These are phyloP conservation scores for Pandemis corylana DNA, from an alignment of 2,888 invertebrate genomes.

Conservation along the genomic window DNA sequence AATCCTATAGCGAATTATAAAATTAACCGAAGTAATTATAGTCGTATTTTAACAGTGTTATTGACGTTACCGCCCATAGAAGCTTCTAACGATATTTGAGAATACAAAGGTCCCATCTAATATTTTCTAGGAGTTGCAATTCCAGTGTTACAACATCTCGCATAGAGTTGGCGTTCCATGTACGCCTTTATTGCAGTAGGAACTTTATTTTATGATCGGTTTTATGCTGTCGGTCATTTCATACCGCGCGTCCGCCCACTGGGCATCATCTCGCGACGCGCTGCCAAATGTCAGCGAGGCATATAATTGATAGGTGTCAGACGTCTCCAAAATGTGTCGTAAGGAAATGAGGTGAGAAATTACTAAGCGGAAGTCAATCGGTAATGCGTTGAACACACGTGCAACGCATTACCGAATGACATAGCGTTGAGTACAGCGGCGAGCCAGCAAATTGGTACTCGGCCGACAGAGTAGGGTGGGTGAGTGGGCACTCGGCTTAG, in stretches of 20 bases:
- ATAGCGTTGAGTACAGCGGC: no score
- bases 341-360: constrained; percentile 1
- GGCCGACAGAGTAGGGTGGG: no score
- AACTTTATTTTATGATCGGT: background rate
- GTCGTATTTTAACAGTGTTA: background rate
- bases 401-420: no score
- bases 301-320: constrained; percentile 30
- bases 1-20: background rate
- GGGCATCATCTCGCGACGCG: constrained; percentile 15
- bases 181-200: background rate
- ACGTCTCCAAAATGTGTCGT: background rate
- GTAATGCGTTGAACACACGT: background rate
- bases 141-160: background rate
- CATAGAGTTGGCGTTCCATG: background rate
- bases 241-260: constrained; percentile 27
- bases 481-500: no score
- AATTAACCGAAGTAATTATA: background rate
- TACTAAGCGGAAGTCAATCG: background rate
- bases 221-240: constrained; percentile 1
- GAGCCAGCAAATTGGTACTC: no score
- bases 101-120: background rate
- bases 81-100: background rate
- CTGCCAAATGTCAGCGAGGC: constrained; percentile 23
- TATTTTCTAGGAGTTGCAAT: background rate
- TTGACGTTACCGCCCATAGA: background rate